Base-by-base conservation (phyloP, 1,140 invertebrate genomes). In the Micrasema longulum region DNA sequence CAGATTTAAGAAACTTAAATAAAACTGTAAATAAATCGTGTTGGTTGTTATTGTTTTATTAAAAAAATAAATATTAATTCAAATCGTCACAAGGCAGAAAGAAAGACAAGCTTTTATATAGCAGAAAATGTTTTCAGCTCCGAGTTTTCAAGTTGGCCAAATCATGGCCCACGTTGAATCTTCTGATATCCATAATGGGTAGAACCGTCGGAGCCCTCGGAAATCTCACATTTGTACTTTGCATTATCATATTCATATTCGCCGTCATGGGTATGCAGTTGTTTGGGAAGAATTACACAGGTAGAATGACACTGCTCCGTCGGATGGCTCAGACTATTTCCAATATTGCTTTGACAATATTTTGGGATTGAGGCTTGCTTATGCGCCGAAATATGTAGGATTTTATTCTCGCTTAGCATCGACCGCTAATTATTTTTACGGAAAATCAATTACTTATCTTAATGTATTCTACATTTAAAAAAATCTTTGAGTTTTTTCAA, bases 71-170 rank as follows among this genome's bases (percentile, higher is more conserved):
- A n/a, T n/a, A n/a, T n/a, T n/a, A n/a, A n/a, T n/a, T n/a, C n/a
- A n/a, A n/a, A n/a, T n/a, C n/a, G n/a, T n/a, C n/a, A n/a, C n/a
- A n/a, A n/a, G n/a, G n/a, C n/a, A n/a, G n/a, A n/a, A n/a, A n/a
- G n/a, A 31, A 31, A 31, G 7, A 31, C 26, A 4, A 31, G 26
- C 26, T n/a, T n/a, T n/a, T n/a, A n/a, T n/a, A n/a, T n/a, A n/a
- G n/a, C n/a, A n/a, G n/a, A n/a, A n/a, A 31, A 26, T 68, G 48
- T 82, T 90, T 90, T 79, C 88, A 98, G 97, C 88, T 99, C 75
- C 91, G 97, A 89, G 97, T 99, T 80, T 99, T 99, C 90, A 99
- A 99, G 91, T 88, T 99, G 83, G 97, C 97, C 74, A 99, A 98
- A 88, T 99, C 97, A 67, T 99, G 97, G 97, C 97, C 96, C 77